These are phyloP conservation scores for Piprites chloris DNA, from an alignment of 2,113 vertebrate genomes.

Conservation along the genomic window DNA sequence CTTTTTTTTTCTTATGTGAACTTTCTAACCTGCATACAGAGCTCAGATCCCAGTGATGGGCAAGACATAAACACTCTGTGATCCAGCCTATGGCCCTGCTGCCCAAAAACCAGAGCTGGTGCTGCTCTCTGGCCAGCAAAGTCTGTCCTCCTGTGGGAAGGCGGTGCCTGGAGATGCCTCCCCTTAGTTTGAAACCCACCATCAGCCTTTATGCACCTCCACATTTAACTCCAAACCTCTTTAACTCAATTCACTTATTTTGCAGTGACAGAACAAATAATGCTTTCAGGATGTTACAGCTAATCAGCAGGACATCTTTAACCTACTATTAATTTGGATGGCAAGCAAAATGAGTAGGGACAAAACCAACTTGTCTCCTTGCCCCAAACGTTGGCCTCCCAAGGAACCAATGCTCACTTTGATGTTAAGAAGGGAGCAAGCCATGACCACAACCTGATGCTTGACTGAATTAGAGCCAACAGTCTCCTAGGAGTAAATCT, in stretches of 20 bases:
- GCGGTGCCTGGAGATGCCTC: not conserved
- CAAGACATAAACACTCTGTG: not conserved
- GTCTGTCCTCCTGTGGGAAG: not conserved
- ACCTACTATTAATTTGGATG: not conserved
- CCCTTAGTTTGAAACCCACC: not conserved
- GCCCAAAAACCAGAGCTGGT: not conserved
- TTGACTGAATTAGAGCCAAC: not conserved
- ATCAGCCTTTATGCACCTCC: not conserved
- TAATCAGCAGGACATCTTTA: not conserved
- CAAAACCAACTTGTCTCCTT: not conserved
- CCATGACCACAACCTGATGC: not conserved
- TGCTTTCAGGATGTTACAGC: not conserved
- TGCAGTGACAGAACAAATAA: not conserved
- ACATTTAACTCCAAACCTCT: not conserved
- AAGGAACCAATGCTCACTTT: not conserved
- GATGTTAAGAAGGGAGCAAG: not conserved
- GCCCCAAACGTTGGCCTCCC: not conserved
- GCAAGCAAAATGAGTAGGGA: not conserved
- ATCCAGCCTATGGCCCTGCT: fast-evolving
- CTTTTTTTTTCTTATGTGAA: too few species aligned
- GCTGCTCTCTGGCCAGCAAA: not conserved
- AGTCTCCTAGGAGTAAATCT: not conserved
- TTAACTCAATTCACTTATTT: not conserved
- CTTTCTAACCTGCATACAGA: not conserved
- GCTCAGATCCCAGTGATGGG: not conserved